These are phyloP conservation scores for Delichon dasypus DNA, from an alignment of 2,797 vertebrate species.

Conservation along the genomic window DNA sequence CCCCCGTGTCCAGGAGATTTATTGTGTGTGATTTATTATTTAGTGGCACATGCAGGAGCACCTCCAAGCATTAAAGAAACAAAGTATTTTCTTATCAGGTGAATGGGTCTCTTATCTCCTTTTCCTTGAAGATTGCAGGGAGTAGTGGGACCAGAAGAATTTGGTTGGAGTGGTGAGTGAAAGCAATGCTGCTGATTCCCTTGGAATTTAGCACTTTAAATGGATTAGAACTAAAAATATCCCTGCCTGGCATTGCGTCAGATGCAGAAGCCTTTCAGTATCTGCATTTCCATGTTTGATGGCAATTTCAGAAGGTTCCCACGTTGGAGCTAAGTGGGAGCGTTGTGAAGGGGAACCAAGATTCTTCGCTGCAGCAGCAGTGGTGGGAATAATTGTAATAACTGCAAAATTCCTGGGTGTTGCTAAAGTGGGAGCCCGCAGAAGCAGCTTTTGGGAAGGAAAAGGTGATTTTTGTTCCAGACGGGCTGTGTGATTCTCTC, in stretches of 20 bases:
- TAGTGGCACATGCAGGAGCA: neutral
- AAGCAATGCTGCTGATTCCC: constrained; percentile 44
- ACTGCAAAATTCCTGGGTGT: too few species aligned
- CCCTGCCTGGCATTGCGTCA: constrained; percentile 5
- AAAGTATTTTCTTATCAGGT: constrained; percentile 9
- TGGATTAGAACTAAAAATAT: constrained; percentile 76
- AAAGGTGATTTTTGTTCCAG: neutral
- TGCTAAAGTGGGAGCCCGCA: neutral
- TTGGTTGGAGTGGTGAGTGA: constrained; percentile 42
- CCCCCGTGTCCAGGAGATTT: neutral
- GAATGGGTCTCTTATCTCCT: constrained; percentile 38
- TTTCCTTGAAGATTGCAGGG: neutral
- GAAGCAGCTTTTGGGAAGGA: neutral
- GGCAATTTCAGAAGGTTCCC: neutral
- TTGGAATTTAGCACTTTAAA: constrained; percentile 72
- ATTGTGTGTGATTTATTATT: constrained; percentile 19
- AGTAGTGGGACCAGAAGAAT: constrained; percentile 2
- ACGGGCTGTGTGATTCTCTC: neutral
- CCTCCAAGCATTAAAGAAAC: neutral
- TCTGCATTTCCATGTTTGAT: neutral
- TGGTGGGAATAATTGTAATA: accelerated
- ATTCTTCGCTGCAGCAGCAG: neutral
- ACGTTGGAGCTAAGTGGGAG: neutral
- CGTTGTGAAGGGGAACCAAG: neutral
- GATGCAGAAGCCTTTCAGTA: neutral